Base-by-base conservation (phyloP, 2,797 vertebrate genomes). In the Rhinoraja longicauda region DNA sequence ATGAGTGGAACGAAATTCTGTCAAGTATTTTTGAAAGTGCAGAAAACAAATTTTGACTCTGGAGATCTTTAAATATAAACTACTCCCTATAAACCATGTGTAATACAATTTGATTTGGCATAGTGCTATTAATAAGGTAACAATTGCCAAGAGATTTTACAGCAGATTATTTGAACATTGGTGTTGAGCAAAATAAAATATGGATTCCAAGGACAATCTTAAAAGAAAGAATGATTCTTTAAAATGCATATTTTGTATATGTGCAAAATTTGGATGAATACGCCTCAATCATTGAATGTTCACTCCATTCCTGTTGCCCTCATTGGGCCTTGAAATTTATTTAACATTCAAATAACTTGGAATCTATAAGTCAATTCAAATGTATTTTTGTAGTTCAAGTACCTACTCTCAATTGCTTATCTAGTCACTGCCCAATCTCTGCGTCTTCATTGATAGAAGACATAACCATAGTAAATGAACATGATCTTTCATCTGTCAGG, bases 401-500 rank as follows among this genome's bases (percentile, higher is more conserved):
- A 53, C 39, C 36, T 45, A 17, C 36, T 36, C 15, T 19, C n/a
- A 70, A 91, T 29, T 73, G 62, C 53, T 36, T 72, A 21, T 72
- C 88, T 91, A 67, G 53, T 91, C 21, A 53, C 72, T 53, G 26
- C 45, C 39, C 24, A 75, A 53, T 29, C 39, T 57, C 39, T 6
- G 39, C 9, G 10, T 5, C 32, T 2, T 10, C 72, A 75, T 57
- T 53, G 45, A 67, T 39, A 53, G 53, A 86, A 57, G 9, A 88
- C 39, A 21, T 67, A 62, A 67, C 84, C 64, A 59, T 88, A 19
- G 26, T 75, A 73, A 19, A 45, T 72, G 67, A 72, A 29, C 72
- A 45, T 72, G 10, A n/a, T 73, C 26, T 92, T 57, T 24, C 32
- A 36, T n/a, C 9, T 79, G 29, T 45, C 93, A 95, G 95, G 94